Base-by-base conservation (phyloP, 1,140 invertebrate genomes). In the Eumaeus atala region DNA sequence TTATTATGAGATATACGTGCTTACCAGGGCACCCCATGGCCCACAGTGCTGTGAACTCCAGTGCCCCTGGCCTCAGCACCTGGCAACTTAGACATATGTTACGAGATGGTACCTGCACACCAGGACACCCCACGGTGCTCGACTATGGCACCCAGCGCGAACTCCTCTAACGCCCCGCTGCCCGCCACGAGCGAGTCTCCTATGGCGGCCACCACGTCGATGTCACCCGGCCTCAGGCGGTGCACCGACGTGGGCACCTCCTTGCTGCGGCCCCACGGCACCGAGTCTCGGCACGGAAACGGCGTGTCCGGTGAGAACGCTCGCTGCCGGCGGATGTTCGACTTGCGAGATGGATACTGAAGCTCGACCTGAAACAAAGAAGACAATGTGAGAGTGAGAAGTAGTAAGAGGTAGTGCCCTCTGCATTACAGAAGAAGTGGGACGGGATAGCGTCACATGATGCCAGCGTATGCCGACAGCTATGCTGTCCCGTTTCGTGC, bases 151-250 rank as follows among this genome's bases (percentile, higher is more conserved):
- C 92, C 93, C 1, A 94, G 72, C 1, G 93, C 91, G 64, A 89
- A 93, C 60, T 92, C 90, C 54, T 94, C 93, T 51, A 93, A 73
- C 0, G 93, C 93, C 1, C 94, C 94, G 63, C 92, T 95, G 28
- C 91, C 94, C 5, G 93, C 94, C 0, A 93, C 90, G 48, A 96
- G 71, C 0, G 93, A 95, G 75, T 96, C 95, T 6, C 95, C 95
- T 50, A 96, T 88, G 1, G 93, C 93, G 6, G 90, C 94, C 6
- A 95, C 88, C 1, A 95, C 91, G 54, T 94, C 91, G 36, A 95
- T 93, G 72, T 95, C 94, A 9, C 92, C 91, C 0, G 93, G 94
- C 40, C 92, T 82, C 5, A 95, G 84, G 55, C 78, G 61, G 58
- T 86, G 83, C 33, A 86, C 83, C 0, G 80, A 83, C 3, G 69